Percentiles rank a stretch among this genome's conserved stretches.
phyloP scores from a whole-genome alignment of 2,888 invertebrate species.

The Drosophila bunnanda region DNA sequence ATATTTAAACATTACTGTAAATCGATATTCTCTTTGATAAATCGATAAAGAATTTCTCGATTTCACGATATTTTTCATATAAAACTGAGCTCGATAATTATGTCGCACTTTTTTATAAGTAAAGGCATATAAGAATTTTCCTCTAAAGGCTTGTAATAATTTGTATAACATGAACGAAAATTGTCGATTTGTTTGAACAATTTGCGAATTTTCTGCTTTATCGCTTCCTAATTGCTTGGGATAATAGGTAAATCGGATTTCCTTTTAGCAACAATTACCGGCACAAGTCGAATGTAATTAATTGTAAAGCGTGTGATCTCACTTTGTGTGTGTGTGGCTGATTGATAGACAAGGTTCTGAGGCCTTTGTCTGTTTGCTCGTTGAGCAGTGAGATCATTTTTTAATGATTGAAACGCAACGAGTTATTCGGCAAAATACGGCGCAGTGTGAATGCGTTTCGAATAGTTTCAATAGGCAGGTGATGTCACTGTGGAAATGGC shows the following conservation, averaged over 20 bases:
- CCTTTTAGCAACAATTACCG: slow-evolving; percentile 30
- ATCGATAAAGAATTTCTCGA: too few species aligned
- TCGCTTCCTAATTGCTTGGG: slow-evolving; percentile 3
- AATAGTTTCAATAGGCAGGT: slow-evolving; percentile 44
- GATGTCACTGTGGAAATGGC: slow-evolving; percentile 76
- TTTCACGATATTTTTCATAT: too few species aligned
- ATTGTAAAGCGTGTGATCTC: slow-evolving; percentile 32
- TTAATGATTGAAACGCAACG: slow-evolving; percentile 47
- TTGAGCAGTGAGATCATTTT: slow-evolving; percentile 75
- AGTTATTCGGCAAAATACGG: slow-evolving; percentile 51
- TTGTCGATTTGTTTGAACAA: background rate
- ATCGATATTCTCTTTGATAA: too few species aligned
- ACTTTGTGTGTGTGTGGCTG: slow-evolving; percentile 16
- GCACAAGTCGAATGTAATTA: slow-evolving; percentile 57
- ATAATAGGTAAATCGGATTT: slow-evolving; percentile 20
- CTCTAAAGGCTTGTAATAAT: background rate
- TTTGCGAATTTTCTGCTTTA: slow-evolving; percentile 4
- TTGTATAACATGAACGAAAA: background rate
- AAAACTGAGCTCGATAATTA: too few species aligned
- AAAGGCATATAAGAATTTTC: too few species aligned
- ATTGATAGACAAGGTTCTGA: slow-evolving; percentile 59
- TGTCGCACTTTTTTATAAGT: too few species aligned
- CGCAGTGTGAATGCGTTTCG: slow-evolving; percentile 58
- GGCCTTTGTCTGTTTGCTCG: slow-evolving; percentile 55
- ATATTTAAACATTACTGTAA: too few species aligned